Conservation (phyloP, 2,888 invertebrate genomes). For the Lapara coniferarum region DNA sequence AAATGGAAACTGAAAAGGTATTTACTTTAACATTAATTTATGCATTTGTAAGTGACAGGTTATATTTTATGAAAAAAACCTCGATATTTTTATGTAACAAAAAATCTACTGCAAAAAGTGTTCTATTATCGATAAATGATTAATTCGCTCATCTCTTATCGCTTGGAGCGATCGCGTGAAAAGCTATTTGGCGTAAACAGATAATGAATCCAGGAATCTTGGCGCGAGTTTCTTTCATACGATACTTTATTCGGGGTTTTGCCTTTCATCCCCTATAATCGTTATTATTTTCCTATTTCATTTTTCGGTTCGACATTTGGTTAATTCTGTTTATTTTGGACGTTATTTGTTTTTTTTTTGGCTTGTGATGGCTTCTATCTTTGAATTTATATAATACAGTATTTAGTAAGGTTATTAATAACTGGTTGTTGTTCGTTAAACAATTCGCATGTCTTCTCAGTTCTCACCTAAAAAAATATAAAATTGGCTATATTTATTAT, state of each 20-base stretch:
- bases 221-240: conserved; percentile 37
- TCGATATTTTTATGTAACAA: too few species aligned
- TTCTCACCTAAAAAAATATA: too few species aligned
- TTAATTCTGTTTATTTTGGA: conserved; percentile 18
- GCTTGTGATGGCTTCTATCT: not conserved
- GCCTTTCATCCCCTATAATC: conserved; percentile 37
- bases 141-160: conserved; percentile 34
- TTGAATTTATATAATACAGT: too few species aligned
- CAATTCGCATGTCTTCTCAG: too few species aligned
- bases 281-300: conserved; percentile 28
- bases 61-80: too few species aligned
- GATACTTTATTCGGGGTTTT: conserved; percentile 42
- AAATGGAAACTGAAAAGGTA: too few species aligned
- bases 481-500: too few species aligned
- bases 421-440: too few species aligned
- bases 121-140: not conserved
- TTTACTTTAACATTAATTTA: too few species aligned
- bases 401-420: too few species aligned
- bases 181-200: conserved; percentile 56
- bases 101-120: too few species aligned
- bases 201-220: conserved; percentile 55
- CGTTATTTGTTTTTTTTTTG: not conserved
- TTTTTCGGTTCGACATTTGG: conserved; percentile 14
- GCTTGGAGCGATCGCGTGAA: conserved; percentile 33
- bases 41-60: too few species aligned